Base-by-base conservation (phyloP, 1,140 invertebrate species). In the Drosophila repleta region DNA sequence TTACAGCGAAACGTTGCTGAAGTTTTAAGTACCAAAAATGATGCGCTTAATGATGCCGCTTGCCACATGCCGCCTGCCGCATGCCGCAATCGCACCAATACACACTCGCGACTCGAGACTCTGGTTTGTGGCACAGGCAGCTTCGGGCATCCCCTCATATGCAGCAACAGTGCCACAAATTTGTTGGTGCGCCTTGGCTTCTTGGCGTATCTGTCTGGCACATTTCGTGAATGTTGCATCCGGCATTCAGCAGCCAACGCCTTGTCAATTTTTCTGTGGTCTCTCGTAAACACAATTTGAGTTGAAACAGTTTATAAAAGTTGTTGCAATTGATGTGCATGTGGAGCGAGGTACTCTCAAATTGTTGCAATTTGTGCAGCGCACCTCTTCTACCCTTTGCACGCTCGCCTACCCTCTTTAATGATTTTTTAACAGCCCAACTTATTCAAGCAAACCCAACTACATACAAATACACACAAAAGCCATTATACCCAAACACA, bases 151-250 rank as follows among this genome's bases (percentile, higher is more conserved):
- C 35, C 39, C 4, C 49, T 58, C 29, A 67, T 21, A 0, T 43
- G 7, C 88, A 91, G n/a, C n/a, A n/a, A n/a, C n/a, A n/a, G 46
- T 75, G 92, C 39, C 32, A 85, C 92, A 69, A 41, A 88, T 91
- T 57, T 88, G 92, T 35, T 88, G 92, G 32, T 29, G 32, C n/a
- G 51, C 51, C 68, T 43, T 60, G 69, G 41, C 63, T 72, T 72
- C 69, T 58, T 72, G 69, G 63, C 68, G 92, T 90, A 90, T 90
- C 93, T 92, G 92, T 82, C 75, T 88, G 72, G 63, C 81, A 76
- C 80, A 84, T 80, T 84, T 46, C 20, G 63, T 41, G 76, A 77
- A 80, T 77, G 79, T 70, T 35, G 32, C 35, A 39, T n/a, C 1
- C n/a, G 15, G 32, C 32, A 41, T 17, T 1, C 39, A 41, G 39